Evolutionary conservation across 2,888 invertebrate species (phyloP).

Genomic region (Ormyrus labotus): DNA sequence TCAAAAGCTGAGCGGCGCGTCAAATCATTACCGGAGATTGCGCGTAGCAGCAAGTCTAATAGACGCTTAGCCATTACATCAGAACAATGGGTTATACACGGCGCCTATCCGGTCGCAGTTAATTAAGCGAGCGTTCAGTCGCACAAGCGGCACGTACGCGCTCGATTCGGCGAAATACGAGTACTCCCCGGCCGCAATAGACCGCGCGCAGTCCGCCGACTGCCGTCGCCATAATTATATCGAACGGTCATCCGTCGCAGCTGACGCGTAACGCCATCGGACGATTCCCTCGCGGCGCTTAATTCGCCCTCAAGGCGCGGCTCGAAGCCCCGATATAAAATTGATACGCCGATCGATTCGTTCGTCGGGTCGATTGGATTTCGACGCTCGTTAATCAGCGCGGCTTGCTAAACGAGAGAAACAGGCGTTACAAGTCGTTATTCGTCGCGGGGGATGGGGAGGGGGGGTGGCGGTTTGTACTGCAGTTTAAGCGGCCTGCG

Average conservation of each 20-base stretch:
- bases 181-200: not conserved
- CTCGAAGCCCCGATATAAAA: slow-evolving; percentile 10
- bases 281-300: not conserved
- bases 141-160: no score
- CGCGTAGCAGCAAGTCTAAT: not conserved
- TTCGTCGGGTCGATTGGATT: slow-evolving; percentile 30
- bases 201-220: not conserved
- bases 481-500: no score
- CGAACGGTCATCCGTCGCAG: slow-evolving; percentile 2
- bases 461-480: no score
- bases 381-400: slow-evolving; percentile 25
- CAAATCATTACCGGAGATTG: no score
- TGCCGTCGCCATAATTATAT: not conserved
- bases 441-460: not conserved
- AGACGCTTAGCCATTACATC: not conserved
- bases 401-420: no score
- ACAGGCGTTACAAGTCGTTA: no score
- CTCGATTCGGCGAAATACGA: not conserved
- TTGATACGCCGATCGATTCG: slow-evolving; percentile 40
- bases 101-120: no score
- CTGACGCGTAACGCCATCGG: not conserved
- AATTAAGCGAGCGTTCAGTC: no score
- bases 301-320: not conserved
- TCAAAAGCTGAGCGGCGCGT: no score
- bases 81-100: not conserved